Conservation (phyloP, 1,140 invertebrate genomes). For the Drosophila melanica region DNA sequence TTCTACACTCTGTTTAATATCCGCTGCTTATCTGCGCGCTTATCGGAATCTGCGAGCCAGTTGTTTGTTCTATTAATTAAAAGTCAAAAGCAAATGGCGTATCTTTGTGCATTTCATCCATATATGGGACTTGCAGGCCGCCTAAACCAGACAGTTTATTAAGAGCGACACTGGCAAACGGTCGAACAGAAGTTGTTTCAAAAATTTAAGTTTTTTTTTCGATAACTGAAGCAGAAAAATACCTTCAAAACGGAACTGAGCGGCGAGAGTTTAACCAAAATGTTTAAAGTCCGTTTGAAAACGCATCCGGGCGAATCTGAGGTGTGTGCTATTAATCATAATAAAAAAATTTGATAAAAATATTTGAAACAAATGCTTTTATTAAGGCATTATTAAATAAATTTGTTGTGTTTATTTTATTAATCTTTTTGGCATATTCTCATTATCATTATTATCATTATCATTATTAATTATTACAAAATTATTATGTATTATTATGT, state of each 20-base stretch:
- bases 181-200: conserved; percentile 14
- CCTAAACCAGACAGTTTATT: conserved; percentile 51
- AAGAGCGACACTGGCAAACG: conserved; percentile 33
- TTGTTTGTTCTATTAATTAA: conserved; percentile 80
- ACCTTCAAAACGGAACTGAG: conserved; percentile 75
- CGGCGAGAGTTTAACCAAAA: conserved; percentile 77
- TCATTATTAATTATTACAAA: too few species aligned
- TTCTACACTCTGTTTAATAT: conserved; percentile 49
- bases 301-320: conserved; percentile 66
- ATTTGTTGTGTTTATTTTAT: too few species aligned
- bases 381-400: too few species aligned
- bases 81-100: conserved; percentile 52
- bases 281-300: conserved; percentile 79
- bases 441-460: too few species aligned
- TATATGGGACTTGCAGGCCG: conserved; percentile 55
- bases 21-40: conserved; percentile 59
- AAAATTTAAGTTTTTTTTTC: conserved; percentile 6
- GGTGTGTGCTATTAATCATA: conserved; percentile 43
- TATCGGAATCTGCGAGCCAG: conserved; percentile 43
- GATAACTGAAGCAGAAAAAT: conserved; percentile 24
- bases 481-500: too few species aligned
- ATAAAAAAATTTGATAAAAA: background rate
- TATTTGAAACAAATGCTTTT: too few species aligned
- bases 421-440: too few species aligned
- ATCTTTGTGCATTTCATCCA: conserved; percentile 33